A percentile compares a stretch with the other conserved stretches of the same genome.
These are phyloP conservation scores for Chrysopilus asiliformis DNA, from an alignment of 2,888 invertebrate species.

Conservation along the genomic window DNA sequence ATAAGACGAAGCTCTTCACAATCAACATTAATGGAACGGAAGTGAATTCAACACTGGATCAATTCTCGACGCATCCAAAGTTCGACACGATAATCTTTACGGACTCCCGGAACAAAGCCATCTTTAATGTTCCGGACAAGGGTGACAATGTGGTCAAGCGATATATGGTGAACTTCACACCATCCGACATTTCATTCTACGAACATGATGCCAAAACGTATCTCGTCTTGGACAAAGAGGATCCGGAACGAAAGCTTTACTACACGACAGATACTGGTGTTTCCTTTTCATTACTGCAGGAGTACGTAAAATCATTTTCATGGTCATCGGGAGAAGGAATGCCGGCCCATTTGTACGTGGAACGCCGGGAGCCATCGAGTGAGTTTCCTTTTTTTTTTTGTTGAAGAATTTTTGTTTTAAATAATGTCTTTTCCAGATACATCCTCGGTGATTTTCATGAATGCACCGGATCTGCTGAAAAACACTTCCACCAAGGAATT, in stretches of 20 bases:
- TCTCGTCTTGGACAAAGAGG: conserved; percentile 61
- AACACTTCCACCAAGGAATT: conserved; percentile 15
- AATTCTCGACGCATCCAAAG: conserved; percentile 73
- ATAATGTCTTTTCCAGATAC: conserved; percentile 14
- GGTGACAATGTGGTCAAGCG: conserved; percentile 52
- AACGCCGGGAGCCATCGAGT: conserved; percentile 51
- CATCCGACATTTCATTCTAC: conserved; percentile 64
- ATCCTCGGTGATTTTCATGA: conserved; percentile 20
- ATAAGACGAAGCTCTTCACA: conserved; percentile 55
- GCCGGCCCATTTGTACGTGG: conserved; percentile 48
- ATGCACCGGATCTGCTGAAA: conserved; percentile 18
- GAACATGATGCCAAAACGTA: conserved; percentile 55
- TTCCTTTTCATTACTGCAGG: conserved; percentile 54
- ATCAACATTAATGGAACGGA: conserved; percentile 40
- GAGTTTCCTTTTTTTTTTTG: conserved; percentile 14
- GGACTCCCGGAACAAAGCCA: conserved; percentile 59
- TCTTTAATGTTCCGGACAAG: conserved; percentile 65
- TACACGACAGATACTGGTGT: conserved; percentile 61
- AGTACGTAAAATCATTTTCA: conserved; percentile 63
- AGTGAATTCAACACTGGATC: conserved; percentile 58
- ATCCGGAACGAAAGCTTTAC: conserved; percentile 53
- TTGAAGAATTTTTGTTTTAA: not conserved
- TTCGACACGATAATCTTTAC: conserved; percentile 72
- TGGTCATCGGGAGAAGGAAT: conserved; percentile 49
- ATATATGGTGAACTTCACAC: conserved; percentile 54